These are phyloP conservation scores for Typhlichthys eigenmanni DNA, from an alignment of 2,797 vertebrate genomes.

Conservation along the genomic window DNA sequence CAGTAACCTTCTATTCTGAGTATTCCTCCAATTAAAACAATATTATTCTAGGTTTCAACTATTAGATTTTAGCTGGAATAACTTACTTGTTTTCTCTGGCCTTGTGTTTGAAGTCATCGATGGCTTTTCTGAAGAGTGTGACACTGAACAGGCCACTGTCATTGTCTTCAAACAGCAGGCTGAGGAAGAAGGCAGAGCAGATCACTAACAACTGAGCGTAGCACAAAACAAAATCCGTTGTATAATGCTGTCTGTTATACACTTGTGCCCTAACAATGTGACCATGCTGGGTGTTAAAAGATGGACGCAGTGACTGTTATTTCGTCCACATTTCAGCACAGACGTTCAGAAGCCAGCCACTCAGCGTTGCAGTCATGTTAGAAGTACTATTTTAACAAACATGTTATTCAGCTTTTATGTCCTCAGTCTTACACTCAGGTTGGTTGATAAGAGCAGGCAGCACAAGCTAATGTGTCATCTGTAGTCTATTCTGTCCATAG, in stretches of 20 bases:
- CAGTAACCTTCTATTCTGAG: neutral
- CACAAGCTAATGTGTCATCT: neutral
- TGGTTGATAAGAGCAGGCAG: neutral
- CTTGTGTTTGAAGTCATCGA: slow-evolving; percentile 96
- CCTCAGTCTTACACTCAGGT: no score
- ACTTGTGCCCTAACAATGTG: no score
- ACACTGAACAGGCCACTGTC: slow-evolving; percentile 88
- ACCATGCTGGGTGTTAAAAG: no score
- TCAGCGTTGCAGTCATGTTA: no score
- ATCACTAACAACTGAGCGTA: neutral
- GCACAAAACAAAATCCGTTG: neutral
- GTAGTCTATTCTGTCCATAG: neutral
- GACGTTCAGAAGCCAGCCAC: no score
- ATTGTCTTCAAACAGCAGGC: slow-evolving; percentile 88
- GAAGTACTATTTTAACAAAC: no score
- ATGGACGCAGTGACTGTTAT: no score
- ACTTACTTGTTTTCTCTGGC: slow-evolving; percentile 96
- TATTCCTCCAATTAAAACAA: neutral
- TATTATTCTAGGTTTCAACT: neutral
- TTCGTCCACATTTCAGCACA: no score
- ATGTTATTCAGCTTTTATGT: no score
- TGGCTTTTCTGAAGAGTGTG: slow-evolving; percentile 88
- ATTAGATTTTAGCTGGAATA: neutral
- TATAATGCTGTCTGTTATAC: no score
- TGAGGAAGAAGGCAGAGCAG: slow-evolving; percentile 27